Evolutionary conservation across 2,113 vertebrate species (phyloP).

Genomic region (Heterotilapia buettikoferi): DNA sequence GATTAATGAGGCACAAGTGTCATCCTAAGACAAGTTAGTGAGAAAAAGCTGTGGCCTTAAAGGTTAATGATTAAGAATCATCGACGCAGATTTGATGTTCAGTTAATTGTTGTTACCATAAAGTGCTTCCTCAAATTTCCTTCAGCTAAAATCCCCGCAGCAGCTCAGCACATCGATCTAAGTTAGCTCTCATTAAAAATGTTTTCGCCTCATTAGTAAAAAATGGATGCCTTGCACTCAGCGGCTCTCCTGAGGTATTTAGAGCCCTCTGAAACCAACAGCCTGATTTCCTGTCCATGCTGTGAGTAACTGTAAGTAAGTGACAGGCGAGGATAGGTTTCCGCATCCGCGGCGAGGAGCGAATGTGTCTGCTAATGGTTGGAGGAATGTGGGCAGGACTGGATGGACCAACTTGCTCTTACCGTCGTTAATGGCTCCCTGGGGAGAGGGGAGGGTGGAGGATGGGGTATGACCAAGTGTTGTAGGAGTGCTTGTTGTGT

Average conservation of each 20-base stretch:
- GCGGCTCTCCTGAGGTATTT: constrained; percentile 31
- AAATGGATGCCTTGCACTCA: constrained; percentile 27
- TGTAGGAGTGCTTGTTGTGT: constrained; percentile 7
- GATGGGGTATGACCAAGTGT: constrained; percentile 10
- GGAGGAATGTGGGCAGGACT: constrained; percentile 26
- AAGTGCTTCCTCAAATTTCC: constrained; percentile 5
- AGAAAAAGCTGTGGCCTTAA: background rate
- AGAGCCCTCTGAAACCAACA: constrained; percentile 10
- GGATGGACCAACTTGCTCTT: constrained; percentile 44
- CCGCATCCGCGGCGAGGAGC: constrained; percentile 35
- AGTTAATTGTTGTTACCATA: background rate
- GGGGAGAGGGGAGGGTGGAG: background rate
- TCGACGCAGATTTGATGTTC: background rate
- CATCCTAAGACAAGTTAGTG: background rate
- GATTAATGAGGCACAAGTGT: background rate
- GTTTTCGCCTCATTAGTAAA: constrained; percentile 36
- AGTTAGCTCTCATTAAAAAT: constrained; percentile 15
- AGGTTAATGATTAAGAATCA: background rate
- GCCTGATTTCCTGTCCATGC: constrained; percentile 50
- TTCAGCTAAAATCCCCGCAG: background rate
- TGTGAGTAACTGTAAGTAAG: constrained; percentile 63
- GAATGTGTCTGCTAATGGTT: constrained; percentile 43
- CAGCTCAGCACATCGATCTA: background rate
- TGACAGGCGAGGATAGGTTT: constrained; percentile 51
- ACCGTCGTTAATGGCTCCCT: constrained; percentile 29